These are phyloP conservation scores for Endotricha flammealis DNA, from an alignment of 2,888 invertebrate genomes.

Conservation along the genomic window DNA sequence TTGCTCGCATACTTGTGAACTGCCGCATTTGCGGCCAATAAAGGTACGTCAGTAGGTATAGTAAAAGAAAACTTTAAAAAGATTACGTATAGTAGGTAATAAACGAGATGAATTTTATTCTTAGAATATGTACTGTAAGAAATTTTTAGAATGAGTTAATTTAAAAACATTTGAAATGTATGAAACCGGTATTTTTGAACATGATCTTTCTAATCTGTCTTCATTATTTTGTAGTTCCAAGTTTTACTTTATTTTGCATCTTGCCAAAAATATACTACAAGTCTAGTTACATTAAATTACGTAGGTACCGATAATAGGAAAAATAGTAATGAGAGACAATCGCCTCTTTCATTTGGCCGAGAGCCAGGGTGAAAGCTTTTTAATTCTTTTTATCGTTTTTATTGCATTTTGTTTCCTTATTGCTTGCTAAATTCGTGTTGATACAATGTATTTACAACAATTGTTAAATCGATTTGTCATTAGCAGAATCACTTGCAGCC, in stretches of 20 bases:
- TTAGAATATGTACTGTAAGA: no score
- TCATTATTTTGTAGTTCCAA: not conserved
- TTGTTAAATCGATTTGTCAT: not conserved
- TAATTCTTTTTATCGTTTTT: conserved; percentile 32
- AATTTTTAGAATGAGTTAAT: no score
- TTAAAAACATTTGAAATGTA: no score
- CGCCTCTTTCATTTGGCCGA: conserved; percentile 25
- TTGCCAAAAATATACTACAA: not conserved
- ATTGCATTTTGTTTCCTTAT: conserved; percentile 38
- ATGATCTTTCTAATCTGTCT: not conserved
- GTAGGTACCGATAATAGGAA: conserved; percentile 9
- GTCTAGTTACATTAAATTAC: not conserved
- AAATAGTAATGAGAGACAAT: conserved; percentile 14
- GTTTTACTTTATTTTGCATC: not conserved
- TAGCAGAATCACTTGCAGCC: no score
- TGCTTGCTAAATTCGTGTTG: not conserved
- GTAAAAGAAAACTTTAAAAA: no score
- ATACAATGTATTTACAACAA: not conserved
- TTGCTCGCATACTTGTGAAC: no score
- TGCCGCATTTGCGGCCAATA: no score
- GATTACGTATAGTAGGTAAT: no score
- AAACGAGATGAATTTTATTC: no score
- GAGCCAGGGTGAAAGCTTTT: conserved; percentile 35
- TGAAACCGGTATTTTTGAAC: no score
- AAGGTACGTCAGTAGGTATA: no score